These are phyloP conservation scores for Diadophis punctatus DNA, from an alignment of 2,113 vertebrate species.

Conservation along the genomic window DNA sequence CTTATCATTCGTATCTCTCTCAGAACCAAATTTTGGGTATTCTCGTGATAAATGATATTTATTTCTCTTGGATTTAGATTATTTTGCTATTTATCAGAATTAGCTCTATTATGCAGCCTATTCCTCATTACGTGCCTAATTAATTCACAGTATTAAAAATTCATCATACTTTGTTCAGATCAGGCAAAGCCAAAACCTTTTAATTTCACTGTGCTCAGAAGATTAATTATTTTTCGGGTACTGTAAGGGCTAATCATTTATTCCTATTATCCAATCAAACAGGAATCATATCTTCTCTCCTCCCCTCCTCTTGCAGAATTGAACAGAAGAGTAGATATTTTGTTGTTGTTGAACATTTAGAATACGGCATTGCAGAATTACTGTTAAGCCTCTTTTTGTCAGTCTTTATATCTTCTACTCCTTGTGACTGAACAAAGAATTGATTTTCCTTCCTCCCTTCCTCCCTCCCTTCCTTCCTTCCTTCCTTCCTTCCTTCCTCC, in stretches of 20 bases:
- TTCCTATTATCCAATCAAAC: conserved; percentile 56
- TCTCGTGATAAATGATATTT: conserved; percentile 72
- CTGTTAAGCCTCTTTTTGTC: background rate
- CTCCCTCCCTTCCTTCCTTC: rapidly evolving
- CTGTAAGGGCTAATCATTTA: conserved; percentile 54
- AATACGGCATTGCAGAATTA: conserved; percentile 24
- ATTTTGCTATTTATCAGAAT: conserved; percentile 76
- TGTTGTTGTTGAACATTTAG: conserved; percentile 34
- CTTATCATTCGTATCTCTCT: conserved; percentile 68
- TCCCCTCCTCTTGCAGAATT: conserved; percentile 6
- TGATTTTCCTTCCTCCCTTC: background rate
- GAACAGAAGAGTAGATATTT: conserved; percentile 6
- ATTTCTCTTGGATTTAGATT: conserved; percentile 67
- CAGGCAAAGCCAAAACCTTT: conserved; percentile 63
- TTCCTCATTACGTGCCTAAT: conserved; percentile 74
- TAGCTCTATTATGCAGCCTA: conserved; percentile 60
- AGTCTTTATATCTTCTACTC: background rate
- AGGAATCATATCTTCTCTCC: conserved; percentile 20
- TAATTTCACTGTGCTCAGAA: conserved; percentile 65
- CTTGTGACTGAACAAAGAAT: background rate
- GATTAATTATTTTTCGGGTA: conserved; percentile 61
- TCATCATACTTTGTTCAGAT: conserved; percentile 68
- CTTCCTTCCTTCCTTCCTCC: too few species aligned
- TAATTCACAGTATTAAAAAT: conserved; percentile 77
- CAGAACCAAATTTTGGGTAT: conserved; percentile 71